Conservation (phyloP, 2,113 vertebrate species). For the Coryphaenoides rupestris region DNA sequence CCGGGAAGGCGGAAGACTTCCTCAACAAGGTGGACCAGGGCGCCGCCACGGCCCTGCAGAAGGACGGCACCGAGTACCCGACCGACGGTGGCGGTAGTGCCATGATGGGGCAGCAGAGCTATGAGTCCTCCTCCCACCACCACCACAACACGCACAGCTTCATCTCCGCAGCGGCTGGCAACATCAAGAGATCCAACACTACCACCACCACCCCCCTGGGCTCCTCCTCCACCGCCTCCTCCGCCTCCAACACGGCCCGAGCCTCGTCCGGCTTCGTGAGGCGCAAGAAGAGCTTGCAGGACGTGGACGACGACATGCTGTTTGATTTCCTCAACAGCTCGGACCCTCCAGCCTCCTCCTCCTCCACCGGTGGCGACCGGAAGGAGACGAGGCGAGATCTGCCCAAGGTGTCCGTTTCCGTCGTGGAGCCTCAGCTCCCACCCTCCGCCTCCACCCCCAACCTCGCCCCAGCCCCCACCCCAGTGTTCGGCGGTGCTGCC, state of each 20-base stretch:
- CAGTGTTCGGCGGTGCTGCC: constrained; percentile 34
- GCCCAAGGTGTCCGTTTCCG: constrained; percentile 43
- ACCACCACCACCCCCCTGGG: constrained; percentile 77
- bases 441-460: constrained; percentile 29
- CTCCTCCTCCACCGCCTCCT: constrained; percentile 39
- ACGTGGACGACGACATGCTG: constrained; percentile 91
- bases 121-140: constrained; percentile 42
- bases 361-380: constrained; percentile 59
- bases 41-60: constrained; percentile 87
- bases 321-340: constrained; percentile 98
- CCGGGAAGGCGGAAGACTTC: constrained; percentile 92
- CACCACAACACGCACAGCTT: constrained; percentile 65
- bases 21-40: constrained; percentile 95
- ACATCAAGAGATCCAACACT: constrained; percentile 82
- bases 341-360: constrained; percentile 81
- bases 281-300: constrained; percentile 80
- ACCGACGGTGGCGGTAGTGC: constrained; percentile 55
- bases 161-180: constrained; percentile 87
- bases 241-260: constrained; percentile 57
- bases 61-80: constrained; percentile 37
- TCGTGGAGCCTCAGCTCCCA: constrained; percentile 41
- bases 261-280: constrained; percentile 84
- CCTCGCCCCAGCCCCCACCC: constrained; percentile 26
- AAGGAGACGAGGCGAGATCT: constrained; percentile 80
- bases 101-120: constrained; percentile 60